These are phyloP conservation scores for Phymanthus crucifer DNA, from an alignment of 92 coral and sea anemone genomes.

Conservation along the genomic window DNA sequence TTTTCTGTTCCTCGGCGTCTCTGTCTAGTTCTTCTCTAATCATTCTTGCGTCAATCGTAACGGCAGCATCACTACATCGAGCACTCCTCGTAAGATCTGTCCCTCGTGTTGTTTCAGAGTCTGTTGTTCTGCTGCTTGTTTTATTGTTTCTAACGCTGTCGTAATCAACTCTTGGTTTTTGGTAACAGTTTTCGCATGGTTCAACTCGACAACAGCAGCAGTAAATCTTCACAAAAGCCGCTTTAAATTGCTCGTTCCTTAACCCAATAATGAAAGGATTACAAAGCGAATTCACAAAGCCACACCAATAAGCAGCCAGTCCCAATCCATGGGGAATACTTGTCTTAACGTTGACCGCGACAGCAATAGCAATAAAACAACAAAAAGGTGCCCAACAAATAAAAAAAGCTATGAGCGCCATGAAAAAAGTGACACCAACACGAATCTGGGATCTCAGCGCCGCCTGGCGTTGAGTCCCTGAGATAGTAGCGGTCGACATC, in stretches of 20 bases:
- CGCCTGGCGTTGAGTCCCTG: slow-evolving; percentile 36
- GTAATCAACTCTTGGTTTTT: not conserved
- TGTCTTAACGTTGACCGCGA: slow-evolving; percentile 44
- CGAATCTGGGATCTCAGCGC: slow-evolving; percentile 51
- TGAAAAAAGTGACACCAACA: slow-evolving; percentile 70
- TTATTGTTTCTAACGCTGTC: not conserved
- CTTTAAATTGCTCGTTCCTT: slow-evolving; percentile 63
- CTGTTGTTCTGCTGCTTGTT: slow-evolving; percentile 15
- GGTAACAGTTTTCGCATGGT: not conserved
- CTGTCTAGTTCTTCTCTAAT: slow-evolving; percentile 27
- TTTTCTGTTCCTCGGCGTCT: slow-evolving; percentile 16
- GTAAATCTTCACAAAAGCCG: slow-evolving; percentile 43
- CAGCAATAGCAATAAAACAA: slow-evolving; percentile 69
- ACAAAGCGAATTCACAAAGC: slow-evolving; percentile 72
- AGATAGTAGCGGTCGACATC: slow-evolving; percentile 55
- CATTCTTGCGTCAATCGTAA: slow-evolving; percentile 3
- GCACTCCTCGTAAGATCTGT: slow-evolving; percentile 17
- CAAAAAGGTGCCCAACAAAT: slow-evolving; percentile 84
- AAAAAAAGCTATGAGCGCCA: slow-evolving; percentile 72
- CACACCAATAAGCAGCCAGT: slow-evolving; percentile 81
- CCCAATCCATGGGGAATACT: slow-evolving; percentile 77
- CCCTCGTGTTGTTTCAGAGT: slow-evolving; percentile 19
- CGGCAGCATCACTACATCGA: slow-evolving; percentile 9
- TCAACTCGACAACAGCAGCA: slow-evolving; percentile 39
- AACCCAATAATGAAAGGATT: slow-evolving; percentile 84